A percentile compares a stretch with the other conserved stretches of the same genome.
phyloP scores from a whole-genome alignment of 2,113 vertebrate genomes.

The Salvelinus fontinalis region DNA sequence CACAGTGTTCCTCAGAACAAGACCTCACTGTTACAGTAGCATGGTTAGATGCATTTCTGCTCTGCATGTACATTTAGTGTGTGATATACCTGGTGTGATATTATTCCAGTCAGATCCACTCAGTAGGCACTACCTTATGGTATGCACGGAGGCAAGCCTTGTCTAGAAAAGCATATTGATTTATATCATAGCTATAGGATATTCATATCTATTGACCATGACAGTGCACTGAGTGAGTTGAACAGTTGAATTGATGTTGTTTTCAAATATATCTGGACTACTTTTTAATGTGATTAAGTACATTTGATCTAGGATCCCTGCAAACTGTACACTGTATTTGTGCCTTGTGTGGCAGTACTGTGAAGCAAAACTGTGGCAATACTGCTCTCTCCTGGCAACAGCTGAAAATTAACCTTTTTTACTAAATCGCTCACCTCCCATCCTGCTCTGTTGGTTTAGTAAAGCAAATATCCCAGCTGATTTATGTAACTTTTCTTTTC shows the following conservation, averaged over 20 bases:
- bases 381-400: slow-evolving; percentile 71
- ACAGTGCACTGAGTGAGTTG: too few species aligned
- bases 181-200: too few species aligned
- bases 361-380: slow-evolving; percentile 51
- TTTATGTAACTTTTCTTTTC: not conserved
- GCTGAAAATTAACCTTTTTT: not conserved
- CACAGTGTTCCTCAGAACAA: slow-evolving; percentile 19
- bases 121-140: not conserved
- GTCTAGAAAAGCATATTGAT: not conserved
- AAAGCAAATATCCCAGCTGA: not conserved
- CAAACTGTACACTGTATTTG: not conserved
- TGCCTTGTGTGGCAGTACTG: slow-evolving; percentile 3
- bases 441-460: not conserved
- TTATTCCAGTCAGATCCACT: too few species aligned
- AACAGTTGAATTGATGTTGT: too few species aligned
- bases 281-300: too few species aligned
- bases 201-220: too few species aligned
- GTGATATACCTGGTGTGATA: not conserved
- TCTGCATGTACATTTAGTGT: not conserved
- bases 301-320: too few species aligned
- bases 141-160: not conserved
- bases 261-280: too few species aligned
- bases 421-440: not conserved
- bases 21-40: too few species aligned
- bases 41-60: too few species aligned